Conservation (phyloP, 2,888 invertebrate species). For the Cylindroiulus punctatus region DNA sequence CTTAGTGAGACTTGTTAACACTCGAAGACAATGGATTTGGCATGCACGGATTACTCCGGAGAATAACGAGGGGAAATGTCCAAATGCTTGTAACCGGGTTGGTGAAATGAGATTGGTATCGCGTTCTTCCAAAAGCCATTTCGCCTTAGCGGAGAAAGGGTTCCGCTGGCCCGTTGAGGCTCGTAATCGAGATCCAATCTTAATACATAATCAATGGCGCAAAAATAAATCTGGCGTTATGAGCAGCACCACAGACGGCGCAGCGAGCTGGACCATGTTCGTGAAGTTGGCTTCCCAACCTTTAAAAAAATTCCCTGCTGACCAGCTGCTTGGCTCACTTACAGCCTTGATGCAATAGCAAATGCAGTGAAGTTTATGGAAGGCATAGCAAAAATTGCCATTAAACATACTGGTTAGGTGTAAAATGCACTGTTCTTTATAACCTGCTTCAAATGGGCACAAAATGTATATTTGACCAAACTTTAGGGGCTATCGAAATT, state of each 20-base stretch:
- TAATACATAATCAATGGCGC: conserved; percentile 33
- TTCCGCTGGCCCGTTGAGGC: not conserved
- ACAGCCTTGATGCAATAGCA: no score
- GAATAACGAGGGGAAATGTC: not conserved
- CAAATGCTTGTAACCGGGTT: not conserved
- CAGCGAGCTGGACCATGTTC: not conserved
- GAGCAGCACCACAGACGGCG: not conserved
- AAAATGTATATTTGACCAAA: no score
- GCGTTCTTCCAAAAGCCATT: not conserved
- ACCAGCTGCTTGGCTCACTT: not conserved
- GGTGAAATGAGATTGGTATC: conserved; percentile 14
- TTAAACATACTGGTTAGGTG: no score
- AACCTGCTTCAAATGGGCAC: no score
- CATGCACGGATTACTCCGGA: conserved; percentile 36
- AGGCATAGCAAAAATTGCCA: no score
- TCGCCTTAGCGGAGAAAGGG: not conserved
- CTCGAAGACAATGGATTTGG: conserved; percentile 5
- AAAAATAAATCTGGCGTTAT: conserved; percentile 15
- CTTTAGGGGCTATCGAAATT: no score
- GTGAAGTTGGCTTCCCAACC: not conserved
- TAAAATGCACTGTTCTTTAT: no score
- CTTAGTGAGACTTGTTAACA: conserved; percentile 42
- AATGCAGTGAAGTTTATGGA: no score
- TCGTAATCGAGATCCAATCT: conserved; percentile 16
- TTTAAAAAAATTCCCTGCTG: not conserved